Evolutionary conservation across 2,113 vertebrate species (phyloP), one percentile per base, ranked within the genome.

Genomic region (Grus americana): DNA sequence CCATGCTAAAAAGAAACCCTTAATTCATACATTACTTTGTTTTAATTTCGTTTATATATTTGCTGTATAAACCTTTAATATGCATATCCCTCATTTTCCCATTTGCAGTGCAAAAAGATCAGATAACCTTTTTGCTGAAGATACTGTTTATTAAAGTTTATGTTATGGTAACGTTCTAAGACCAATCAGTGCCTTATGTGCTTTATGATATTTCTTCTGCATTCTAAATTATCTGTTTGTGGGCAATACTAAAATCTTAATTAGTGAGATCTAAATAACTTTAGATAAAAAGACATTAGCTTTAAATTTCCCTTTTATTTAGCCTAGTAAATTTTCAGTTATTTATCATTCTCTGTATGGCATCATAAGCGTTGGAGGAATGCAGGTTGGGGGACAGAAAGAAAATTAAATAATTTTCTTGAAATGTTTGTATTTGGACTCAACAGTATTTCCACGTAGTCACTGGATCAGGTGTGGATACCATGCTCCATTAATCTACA

Each of bases 261-360:
- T 93, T 91, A 75, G 54, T 54, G 54, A 72, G 57, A 78, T 67
- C 44, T 94, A 91, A 89, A 78, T 89, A 79, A 83, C 58, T 95
- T 62, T 15, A 42, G 46, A 32, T 38, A 29, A 86, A 76, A 76
- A 83, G 19, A 18, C 7, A 27, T 42, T 68, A 73, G 61, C 19
- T 44, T 89, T 63, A 59, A 63, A 30, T 86, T 95, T 71, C 27
- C 26, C 4, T 84, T 86, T 80, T 90, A 34, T 74, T 86, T 89
- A 72, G 18, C 23, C 5, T 27, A n/a, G 49, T 61, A 49, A 79
- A 42, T 68, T 81, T 91, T 71, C 32, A 54, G 24, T 74, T 78
- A 49, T 72, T 67, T 71, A 15, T 84, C 23, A 12, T 91, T 88
- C 16, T 44, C 9, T 54, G 2, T 82, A 15, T 4, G 5, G 46